These are phyloP conservation scores for Alviniconcha marisindica DNA, from an alignment of 1,140 invertebrate species.

Conservation along the genomic window DNA sequence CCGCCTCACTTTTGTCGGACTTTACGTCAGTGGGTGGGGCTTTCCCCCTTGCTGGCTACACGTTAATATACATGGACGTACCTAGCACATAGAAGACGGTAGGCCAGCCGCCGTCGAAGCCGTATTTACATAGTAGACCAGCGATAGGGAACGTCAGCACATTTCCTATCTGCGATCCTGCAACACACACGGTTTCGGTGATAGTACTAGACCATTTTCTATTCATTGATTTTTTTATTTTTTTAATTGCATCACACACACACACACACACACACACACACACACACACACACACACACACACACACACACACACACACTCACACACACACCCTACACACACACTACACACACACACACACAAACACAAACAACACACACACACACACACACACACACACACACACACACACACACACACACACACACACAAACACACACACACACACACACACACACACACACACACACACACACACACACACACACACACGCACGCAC, in stretches of 20 bases:
- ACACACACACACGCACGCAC: neutral
- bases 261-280: too few species aligned
- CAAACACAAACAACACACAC: too few species aligned
- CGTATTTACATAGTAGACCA: constrained; percentile 63
- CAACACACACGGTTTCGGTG: neutral
- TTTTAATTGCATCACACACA: too few species aligned
- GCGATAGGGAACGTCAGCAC: constrained; percentile 61
- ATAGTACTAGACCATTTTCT: too few species aligned
- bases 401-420: constrained; percentile 6
- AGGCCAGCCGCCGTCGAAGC: constrained; percentile 65
- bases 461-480: neutral
- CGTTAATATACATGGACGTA: constrained; percentile 13
- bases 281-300: too few species aligned
- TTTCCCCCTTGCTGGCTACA: too few species aligned
- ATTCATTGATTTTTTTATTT: too few species aligned
- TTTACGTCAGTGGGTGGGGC: too few species aligned
- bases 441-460: neutral
- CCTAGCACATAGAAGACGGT: constrained; percentile 68
- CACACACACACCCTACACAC: neutral
- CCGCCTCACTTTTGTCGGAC: too few species aligned
- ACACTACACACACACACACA: too few species aligned
- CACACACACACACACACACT: too few species aligned
- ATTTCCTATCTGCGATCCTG: constrained; percentile 48
- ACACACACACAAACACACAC: constrained; percentile 11
- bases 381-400: constrained; percentile 3